Base-by-base conservation (phyloP, 2,797 vertebrate species). In the Apodemus agrarius region DNA sequence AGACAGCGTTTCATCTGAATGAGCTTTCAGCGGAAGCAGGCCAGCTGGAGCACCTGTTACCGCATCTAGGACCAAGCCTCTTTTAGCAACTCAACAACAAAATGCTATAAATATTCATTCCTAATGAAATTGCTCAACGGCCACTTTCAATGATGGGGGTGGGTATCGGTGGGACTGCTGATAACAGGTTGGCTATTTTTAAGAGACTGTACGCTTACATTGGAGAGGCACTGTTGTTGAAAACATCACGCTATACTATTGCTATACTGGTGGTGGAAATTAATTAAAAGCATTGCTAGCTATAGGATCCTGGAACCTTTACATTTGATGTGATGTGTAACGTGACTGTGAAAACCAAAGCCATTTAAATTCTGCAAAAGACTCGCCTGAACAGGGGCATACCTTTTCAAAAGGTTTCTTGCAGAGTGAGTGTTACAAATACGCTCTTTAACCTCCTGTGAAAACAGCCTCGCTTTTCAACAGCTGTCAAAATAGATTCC, bases 401-500 rank as follows among this genome's bases (percentile, higher is more conserved):
- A 81, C 91, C 86, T 97, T 97, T 96, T 95, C 93, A 75, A 91
- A 97, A 91, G 83, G 96, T 95, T 97, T 94, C 31, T 34, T 90
- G 95, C 92, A 95, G 95, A 95, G 97, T 93, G 80, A 85, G 94
- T 87, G 95, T 96, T 96, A 79, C 94, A 85, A 97, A 97, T 96
- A 97, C 97, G 95, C 94, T 96, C 95, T 94, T 96, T 96, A 97
- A 97, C 96, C 96, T 96, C 54, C 96, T 90, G 46, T 82, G 91
- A 95, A 91, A 88, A 96, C 95, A 95, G 95, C 88, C 83, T 94
- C 74, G 59, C 89, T 95, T 96, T 96, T 93, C 92, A 97, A 96
- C 92, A 98, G 97, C 97, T 97, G 97, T 98, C 97, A 97, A 97
- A 97, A 97, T 87, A 97, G 94, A 98, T 96, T 95, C 92, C 87